Evolutionary conservation across 2,888 invertebrate species (phyloP).

Genomic region (Podotricha telesiphe): DNA sequence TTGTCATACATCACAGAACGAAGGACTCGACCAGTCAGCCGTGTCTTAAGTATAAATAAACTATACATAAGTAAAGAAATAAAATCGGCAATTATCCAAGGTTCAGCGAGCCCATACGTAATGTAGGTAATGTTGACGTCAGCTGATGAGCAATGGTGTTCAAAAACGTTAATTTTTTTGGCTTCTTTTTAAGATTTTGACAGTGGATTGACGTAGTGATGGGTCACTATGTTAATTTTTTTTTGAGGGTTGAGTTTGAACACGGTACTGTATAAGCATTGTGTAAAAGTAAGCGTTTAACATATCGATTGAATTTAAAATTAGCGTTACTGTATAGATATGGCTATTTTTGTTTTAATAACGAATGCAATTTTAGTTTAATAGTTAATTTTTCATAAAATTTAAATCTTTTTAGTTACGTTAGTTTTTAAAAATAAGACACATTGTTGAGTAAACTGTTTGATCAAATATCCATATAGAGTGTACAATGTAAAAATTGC

Average conservation of each 20-base stretch:
- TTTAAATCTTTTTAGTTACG: too few species aligned
- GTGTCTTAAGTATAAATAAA: conserved; percentile 21
- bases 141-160: conserved; percentile 11
- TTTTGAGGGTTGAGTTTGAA: too few species aligned
- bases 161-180: not conserved
- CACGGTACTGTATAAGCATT: too few species aligned
- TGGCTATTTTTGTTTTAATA: too few species aligned
- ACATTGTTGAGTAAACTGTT: conserved; percentile 17
- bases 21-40: conserved; percentile 5
- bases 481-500: conserved; percentile 11
- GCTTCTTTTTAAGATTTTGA: not conserved
- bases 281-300: too few species aligned
- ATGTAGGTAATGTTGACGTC: conserved; percentile 20
- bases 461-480: not conserved
- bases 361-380: too few species aligned
- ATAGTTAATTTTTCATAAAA: too few species aligned
- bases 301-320: too few species aligned
- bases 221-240: not conserved
- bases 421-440: too few species aligned
- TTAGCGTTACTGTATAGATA: too few species aligned
- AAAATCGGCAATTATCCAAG: conserved; percentile 3
- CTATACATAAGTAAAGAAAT: conserved; percentile 10
- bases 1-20: conserved; percentile 11
- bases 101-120: conserved; percentile 9
- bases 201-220: not conserved